Conservation (phyloP, 2,113 vertebrate species). For the Engraulis encrasicolus region DNA sequence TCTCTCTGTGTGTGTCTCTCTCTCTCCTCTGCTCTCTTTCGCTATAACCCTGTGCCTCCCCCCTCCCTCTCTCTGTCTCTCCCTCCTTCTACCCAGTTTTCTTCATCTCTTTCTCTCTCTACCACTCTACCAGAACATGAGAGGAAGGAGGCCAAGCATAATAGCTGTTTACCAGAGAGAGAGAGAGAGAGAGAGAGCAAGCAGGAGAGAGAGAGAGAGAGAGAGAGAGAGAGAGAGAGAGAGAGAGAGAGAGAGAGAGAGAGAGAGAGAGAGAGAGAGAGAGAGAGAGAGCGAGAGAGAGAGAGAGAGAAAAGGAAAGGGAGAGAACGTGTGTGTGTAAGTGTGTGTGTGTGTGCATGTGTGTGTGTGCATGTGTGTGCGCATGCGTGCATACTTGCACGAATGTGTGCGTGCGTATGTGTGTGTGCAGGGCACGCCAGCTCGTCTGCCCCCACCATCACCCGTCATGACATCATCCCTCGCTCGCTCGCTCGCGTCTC, state of each 20-base stretch:
- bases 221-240: too few relatives aligned
- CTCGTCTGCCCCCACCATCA: constrained; percentile 47
- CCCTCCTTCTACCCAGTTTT: not conserved
- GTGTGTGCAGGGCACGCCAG: constrained; percentile 43
- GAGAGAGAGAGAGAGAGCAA: too few relatives aligned
- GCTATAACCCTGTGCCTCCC: not conserved
- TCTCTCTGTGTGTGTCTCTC: not conserved
- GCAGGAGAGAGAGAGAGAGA: too few relatives aligned
- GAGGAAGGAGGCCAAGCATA: constrained; percentile 59
- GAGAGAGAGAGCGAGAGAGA: too few relatives aligned
- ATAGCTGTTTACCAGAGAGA: constrained; percentile 71
- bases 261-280: too few relatives aligned
- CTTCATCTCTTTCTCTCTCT: not conserved
- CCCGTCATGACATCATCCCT: constrained; percentile 71
- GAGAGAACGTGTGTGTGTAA: not conserved
- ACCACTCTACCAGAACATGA: constrained; percentile 34
- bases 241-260: too few relatives aligned
- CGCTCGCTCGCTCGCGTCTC: too few relatives aligned
- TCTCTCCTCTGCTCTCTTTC: not conserved
- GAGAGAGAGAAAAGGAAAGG: too few relatives aligned
- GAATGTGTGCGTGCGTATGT: constrained; percentile 22
- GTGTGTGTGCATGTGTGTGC: constrained; percentile 35
- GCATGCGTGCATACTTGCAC: not conserved
- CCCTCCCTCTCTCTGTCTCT: not conserved
- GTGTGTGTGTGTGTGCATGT: not conserved